Evolutionary conservation across 2,888 invertebrate genomes (phyloP).

Genomic region (Brassicogethes aeneus): DNA sequence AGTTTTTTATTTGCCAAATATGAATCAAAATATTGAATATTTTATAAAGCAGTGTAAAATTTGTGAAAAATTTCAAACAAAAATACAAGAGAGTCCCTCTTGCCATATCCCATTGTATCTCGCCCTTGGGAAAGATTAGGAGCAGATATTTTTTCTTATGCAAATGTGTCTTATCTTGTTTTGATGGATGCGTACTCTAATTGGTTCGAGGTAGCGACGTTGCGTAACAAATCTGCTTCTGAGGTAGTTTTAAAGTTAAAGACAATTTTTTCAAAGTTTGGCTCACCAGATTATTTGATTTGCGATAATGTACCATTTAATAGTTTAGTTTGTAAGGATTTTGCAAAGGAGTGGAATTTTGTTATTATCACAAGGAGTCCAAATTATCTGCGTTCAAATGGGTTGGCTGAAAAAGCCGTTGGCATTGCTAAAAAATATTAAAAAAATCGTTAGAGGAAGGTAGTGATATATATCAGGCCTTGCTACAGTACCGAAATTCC

Average conservation of each 20-base stretch:
- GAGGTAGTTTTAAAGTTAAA: constrained; percentile 9
- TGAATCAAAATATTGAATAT: constrained; percentile 1
- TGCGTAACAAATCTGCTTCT: too few species aligned
- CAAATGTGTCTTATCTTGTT: constrained; percentile 12
- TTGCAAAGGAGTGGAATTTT: constrained; percentile 13
- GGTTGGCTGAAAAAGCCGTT: constrained; percentile 11
- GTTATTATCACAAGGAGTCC: constrained; percentile 8
- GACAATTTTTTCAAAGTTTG: too few species aligned
- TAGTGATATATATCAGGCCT: constrained; percentile 10
- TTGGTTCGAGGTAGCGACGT: constrained; percentile 19
- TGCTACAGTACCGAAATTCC: constrained; percentile 16
- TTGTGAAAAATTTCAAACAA: constrained; percentile 8
- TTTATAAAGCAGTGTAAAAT: constrained; percentile 6
- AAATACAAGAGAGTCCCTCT: constrained; percentile 7
- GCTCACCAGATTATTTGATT: constrained; percentile 6
- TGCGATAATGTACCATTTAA: constrained; percentile 12
- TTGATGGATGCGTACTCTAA: constrained; percentile 21
- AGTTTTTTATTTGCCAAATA: constrained; percentile 19
- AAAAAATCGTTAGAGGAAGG: constrained; percentile 8
- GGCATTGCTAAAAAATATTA: constrained; percentile 7
- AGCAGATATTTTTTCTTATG: constrained; percentile 10
- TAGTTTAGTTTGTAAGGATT: constrained; percentile 7
- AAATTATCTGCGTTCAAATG: constrained; percentile 11
- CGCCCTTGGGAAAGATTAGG: constrained; percentile 11
- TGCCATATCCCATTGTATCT: constrained; percentile 6